These are phyloP conservation scores for Halcyon smyrnensis DNA, from an alignment of 2,797 vertebrate species.

Conservation along the genomic window DNA sequence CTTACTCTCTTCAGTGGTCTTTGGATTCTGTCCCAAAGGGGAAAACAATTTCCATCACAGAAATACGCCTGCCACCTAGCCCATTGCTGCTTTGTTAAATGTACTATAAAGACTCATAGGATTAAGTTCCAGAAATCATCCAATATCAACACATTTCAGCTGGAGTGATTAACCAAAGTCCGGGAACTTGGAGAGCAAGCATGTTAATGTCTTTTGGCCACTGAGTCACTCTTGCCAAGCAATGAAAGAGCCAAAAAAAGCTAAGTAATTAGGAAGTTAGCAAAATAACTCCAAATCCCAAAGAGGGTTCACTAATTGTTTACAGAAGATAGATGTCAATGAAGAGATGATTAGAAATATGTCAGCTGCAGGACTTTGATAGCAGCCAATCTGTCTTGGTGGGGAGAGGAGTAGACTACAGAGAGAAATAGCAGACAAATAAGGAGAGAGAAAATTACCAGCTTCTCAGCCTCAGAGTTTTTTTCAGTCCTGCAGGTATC, in stretches of 20 bases:
- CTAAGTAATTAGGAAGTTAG: slow-evolving; percentile 52
- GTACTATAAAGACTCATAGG: neutral
- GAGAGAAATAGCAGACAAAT: neutral
- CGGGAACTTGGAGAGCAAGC: slow-evolving; percentile 41
- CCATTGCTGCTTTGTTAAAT: slow-evolving; percentile 45
- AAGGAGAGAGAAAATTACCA: neutral
- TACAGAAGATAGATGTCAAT: slow-evolving; percentile 45
- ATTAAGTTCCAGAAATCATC: slow-evolving; percentile 48
- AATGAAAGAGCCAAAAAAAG: slow-evolving; percentile 48
- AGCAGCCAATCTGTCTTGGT: slow-evolving; percentile 27
- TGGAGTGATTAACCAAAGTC: slow-evolving; percentile 42
- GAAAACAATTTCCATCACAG: slow-evolving; percentile 5
- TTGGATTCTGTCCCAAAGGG: slow-evolving; percentile 22
- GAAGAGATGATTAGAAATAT: slow-evolving; percentile 37
- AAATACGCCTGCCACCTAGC: neutral
- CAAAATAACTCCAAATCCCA: slow-evolving; percentile 43
- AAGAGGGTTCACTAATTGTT: slow-evolving; percentile 45
- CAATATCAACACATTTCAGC: slow-evolving; percentile 61
- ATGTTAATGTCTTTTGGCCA: slow-evolving; percentile 54
- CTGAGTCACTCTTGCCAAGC: slow-evolving; percentile 49
- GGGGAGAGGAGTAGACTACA: neutral
- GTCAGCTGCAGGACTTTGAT: slow-evolving; percentile 33
- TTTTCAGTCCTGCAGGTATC: neutral
- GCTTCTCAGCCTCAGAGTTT: neutral
- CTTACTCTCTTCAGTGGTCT: neutral